Evolutionary conservation across 1,140 invertebrate genomes (phyloP).

Genomic region (Drosophila nigromelanica): DNA sequence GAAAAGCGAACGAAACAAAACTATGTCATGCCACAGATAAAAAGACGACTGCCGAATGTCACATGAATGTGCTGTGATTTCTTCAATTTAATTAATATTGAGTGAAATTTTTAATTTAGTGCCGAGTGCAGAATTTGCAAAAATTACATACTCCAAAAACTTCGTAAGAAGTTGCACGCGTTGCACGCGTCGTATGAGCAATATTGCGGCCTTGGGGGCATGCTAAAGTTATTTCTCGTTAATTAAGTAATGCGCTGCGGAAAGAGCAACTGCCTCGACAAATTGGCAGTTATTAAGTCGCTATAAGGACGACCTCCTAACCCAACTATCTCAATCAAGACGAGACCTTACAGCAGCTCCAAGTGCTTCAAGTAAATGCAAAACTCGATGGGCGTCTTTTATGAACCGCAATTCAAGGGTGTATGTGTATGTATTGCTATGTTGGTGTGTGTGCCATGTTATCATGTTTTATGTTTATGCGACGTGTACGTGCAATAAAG

Average conservation of each 20-base stretch:
- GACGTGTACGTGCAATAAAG: slow-evolving; percentile 80
- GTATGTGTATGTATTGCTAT: slow-evolving; percentile 11
- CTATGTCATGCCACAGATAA: slow-evolving; percentile 47
- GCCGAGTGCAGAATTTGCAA: slow-evolving; percentile 18
- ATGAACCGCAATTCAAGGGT: slow-evolving; percentile 3
- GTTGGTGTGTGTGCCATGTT: slow-evolving; percentile 43
- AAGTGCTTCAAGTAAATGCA: slow-evolving; percentile 51
- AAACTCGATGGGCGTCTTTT: slow-evolving; percentile 23
- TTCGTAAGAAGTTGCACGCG: slow-evolving; percentile 13
- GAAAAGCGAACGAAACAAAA: slow-evolving; percentile 23
- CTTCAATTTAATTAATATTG: slow-evolving; percentile 67
- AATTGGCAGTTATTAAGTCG: slow-evolving; percentile 43
- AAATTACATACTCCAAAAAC: slow-evolving; percentile 19
- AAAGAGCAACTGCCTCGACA: slow-evolving; percentile 7
- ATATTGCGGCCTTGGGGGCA: slow-evolving; percentile 8
- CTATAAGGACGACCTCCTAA: slow-evolving; percentile 24
- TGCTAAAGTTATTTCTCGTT: slow-evolving; percentile 16
- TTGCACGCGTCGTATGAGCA: slow-evolving; percentile 28
- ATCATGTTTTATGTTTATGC: slow-evolving; percentile 81
- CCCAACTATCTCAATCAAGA: slow-evolving; percentile 53
- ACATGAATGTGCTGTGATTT: slow-evolving; percentile 19
- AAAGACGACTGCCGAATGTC: slow-evolving; percentile 13
- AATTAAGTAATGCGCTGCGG: slow-evolving; percentile 31
- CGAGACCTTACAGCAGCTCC: not conserved
- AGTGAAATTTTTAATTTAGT: slow-evolving; percentile 42